Percentiles rank a stretch among this genome's conserved stretches.
These are phyloP conservation scores for Parazoanthus darwini DNA, from an alignment of 92 coral and sea anemone genomes.

Conservation along the genomic window DNA sequence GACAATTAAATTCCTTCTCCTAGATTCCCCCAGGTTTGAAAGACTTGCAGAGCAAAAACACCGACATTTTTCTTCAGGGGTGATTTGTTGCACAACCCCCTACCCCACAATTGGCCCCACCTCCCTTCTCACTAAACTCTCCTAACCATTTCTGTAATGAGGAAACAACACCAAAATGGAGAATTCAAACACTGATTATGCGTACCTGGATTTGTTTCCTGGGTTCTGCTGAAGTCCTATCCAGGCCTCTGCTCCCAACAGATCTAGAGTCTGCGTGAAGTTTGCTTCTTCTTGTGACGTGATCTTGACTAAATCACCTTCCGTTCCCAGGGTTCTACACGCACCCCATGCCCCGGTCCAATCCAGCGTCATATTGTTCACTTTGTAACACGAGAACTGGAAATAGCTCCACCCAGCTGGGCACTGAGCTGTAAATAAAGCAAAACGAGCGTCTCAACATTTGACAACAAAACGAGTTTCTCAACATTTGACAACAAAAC, in stretches of 20 bases:
- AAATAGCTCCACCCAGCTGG: slow-evolving; percentile 8
- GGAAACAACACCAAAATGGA: not conserved
- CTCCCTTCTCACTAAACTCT: not conserved
- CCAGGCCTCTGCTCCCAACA: slow-evolving; percentile 7
- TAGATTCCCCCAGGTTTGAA: not conserved
- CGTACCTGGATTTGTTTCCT: not conserved
- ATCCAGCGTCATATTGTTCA: not conserved
- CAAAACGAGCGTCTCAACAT: no score
- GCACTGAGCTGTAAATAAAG: not conserved
- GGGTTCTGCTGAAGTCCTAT: slow-evolving; percentile 17
- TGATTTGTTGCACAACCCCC: not conserved
- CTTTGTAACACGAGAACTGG: not conserved
- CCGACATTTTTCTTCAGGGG: not conserved
- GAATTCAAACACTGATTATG: not conserved
- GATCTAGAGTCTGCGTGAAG: slow-evolving; percentile 1
- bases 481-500: no score
- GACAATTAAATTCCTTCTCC: not conserved
- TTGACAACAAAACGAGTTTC: no score
- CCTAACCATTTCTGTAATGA: not conserved
- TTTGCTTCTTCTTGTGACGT: slow-evolving; percentile 1
- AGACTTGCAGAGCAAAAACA: no score
- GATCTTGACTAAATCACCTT: not conserved
- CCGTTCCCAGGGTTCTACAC: not conserved
- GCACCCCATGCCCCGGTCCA: not conserved
- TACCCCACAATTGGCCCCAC: no score